Percentiles rank a stretch among this genome's conserved stretches.
Evolutionary conservation across 1,140 invertebrate genomes (phyloP).

Genomic region (Atopsyche davidsoni): DNA sequence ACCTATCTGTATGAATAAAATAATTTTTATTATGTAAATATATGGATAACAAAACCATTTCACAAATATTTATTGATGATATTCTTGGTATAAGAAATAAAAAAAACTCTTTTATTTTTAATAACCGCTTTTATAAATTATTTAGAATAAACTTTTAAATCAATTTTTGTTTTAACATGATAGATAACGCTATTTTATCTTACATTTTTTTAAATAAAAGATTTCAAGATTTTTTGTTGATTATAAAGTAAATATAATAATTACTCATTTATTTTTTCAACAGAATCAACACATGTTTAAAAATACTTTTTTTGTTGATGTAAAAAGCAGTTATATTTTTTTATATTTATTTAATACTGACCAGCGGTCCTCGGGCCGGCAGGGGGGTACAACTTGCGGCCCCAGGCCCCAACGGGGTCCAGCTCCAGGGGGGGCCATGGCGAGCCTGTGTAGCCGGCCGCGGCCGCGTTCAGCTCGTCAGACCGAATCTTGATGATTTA

Average conservation of each 20-base stretch:
- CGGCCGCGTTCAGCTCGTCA: slow-evolving; percentile 61
- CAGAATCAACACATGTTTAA: background rate
- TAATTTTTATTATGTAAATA: background rate
- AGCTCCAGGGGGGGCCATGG: slow-evolving; percentile 64
- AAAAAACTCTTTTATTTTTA: too few species aligned
- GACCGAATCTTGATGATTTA: slow-evolving; percentile 59
- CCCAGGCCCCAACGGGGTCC: slow-evolving; percentile 64
- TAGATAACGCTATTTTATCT: too few species aligned
- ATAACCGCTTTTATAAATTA: too few species aligned
- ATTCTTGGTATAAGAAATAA: too few species aligned
- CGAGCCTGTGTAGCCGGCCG: slow-evolving; percentile 64
- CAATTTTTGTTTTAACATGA: too few species aligned
- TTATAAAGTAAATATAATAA: background rate
- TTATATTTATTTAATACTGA: slow-evolving; percentile 24
- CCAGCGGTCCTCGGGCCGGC: slow-evolving; percentile 51
- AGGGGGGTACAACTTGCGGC: slow-evolving; percentile 65
- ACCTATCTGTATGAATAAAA: background rate
- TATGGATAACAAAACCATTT: background rate
- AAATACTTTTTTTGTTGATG: too few species aligned
- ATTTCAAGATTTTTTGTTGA: background rate
- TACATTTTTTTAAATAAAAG: background rate
- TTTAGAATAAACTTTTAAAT: too few species aligned
- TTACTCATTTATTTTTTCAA: background rate
- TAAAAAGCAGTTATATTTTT: too few species aligned
- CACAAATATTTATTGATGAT: too few species aligned